A percentile compares a stretch with the other conserved stretches of the same genome.
These are phyloP conservation scores for Galerucella pusilla DNA, from an alignment of 2,888 invertebrate genomes.

Conservation along the genomic window DNA sequence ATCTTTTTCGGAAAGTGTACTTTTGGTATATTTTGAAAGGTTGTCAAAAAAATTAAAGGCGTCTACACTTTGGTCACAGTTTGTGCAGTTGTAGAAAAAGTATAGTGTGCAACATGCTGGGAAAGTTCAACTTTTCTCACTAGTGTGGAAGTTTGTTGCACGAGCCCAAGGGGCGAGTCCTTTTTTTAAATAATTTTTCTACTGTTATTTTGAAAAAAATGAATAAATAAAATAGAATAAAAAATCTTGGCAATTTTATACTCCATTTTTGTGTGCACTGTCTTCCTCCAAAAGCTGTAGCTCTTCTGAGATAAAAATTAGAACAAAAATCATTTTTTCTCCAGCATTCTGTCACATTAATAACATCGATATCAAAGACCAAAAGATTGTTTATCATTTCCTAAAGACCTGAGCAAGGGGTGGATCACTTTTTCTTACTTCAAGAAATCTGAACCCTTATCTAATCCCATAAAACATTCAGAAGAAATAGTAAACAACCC, in stretches of 20 bases:
- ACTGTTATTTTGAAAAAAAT: too few species aligned
- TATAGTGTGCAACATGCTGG: too few species aligned
- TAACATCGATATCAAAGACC: conserved; percentile 11
- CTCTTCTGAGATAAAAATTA: not conserved
- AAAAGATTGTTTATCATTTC: conserved; percentile 33
- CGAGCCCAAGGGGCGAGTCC: not conserved
- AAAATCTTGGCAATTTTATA: not conserved
- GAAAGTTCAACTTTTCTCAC: too few species aligned
- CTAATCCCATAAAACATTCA: conserved; percentile 39
- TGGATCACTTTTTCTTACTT: conserved; percentile 35
- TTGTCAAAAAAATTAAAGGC: too few species aligned
- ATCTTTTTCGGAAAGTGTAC: too few species aligned
- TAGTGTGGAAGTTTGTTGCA: too few species aligned
- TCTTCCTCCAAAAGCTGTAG: not conserved
- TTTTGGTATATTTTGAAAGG: too few species aligned
- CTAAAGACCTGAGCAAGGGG: conserved; percentile 35
- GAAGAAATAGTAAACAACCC: conserved; percentile 43
- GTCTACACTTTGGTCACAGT: too few species aligned
- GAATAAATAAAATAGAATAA: not conserved
- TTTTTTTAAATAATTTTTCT: not conserved
- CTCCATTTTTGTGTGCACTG: not conserved
- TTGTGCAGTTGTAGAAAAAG: too few species aligned
- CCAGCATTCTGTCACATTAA: conserved; percentile 1
- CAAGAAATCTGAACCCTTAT: conserved; percentile 39
- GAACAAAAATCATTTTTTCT: not conserved